Evolutionary conservation across 1,140 invertebrate genomes (phyloP), one percentile per base, ranked within the genome.

Genomic region (Coelopa frigida): DNA sequence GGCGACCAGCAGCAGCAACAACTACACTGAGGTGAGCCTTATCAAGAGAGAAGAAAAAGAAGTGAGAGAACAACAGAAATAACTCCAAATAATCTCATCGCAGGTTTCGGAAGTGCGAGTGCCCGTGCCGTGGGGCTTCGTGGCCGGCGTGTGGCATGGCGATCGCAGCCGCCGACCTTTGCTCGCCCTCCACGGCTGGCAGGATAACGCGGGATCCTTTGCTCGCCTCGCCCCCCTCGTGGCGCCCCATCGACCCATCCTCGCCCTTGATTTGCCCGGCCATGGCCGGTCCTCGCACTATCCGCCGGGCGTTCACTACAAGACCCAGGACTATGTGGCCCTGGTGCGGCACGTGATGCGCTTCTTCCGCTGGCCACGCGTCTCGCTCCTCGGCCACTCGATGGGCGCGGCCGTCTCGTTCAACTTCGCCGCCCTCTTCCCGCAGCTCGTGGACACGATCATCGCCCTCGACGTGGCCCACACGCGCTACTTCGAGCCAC

Each of bases 161-260:
- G 70, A 70, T 12, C 63, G 68, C 15, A 59, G 76, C 32, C 66
- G 71, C 10, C 62, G 73, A 42, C 82, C 82, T 1, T 75, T 85
- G 22, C 51, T 86, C n/a, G 73, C 76, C 0, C 44, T 85, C 12
- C 84, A 87, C 61, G 84, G 84, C 3, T 84, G 81, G 80, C 74
- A 79, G 64, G 80, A 82, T 55, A 85, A 84, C 60, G 78, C 79
- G 24, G 79, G 76, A 12, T 77, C 77, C 2, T 86, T 83, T 72
- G 81, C 85, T 61, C 60, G 70, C 4, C 55, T 85, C 14, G 73
- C 77, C 20, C 78, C 79, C 18, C 54, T 78, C n/a, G 53, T 85
- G 21, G 63, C 70, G 14, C 55, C 71, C 20, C 62, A 80, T 51
- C 52, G 74, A 4, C 69, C 76, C 10, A 70, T 81, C 42, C 55